phyloP scores from a whole-genome alignment of 2,888 invertebrate genomes.

The Luffia ferchaultella region DNA sequence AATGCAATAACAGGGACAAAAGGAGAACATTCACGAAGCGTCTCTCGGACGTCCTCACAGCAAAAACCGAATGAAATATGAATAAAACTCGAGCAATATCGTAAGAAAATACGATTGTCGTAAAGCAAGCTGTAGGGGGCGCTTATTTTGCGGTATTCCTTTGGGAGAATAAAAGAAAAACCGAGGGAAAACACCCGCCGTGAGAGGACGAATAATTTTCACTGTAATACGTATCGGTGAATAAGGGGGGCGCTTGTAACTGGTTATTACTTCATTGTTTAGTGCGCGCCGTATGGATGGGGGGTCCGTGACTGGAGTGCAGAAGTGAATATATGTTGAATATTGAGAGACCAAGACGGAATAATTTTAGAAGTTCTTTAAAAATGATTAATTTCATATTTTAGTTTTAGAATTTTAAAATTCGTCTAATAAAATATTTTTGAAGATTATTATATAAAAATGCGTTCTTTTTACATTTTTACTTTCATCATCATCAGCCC shows the following conservation, averaged over 20 bases:
- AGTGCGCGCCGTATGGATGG: background rate
- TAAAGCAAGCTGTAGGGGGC: conserved; percentile 11
- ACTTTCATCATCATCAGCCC: no score
- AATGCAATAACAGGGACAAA: background rate
- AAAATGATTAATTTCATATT: no score
- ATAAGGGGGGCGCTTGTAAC: background rate
- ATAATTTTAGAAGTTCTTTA: no score
- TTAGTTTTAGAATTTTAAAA: no score
- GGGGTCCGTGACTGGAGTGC: background rate
- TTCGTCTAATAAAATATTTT: no score
- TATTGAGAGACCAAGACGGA: no score
- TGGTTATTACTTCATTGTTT: background rate
- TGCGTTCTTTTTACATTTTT: no score
- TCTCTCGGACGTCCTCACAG: background rate
- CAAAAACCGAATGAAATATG: conserved; percentile 11
- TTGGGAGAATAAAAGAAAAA: background rate
- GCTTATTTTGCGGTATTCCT: background rate
- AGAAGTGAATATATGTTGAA: no score
- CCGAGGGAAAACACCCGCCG: background rate
- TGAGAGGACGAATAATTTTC: background rate
- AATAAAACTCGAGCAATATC: conserved; percentile 17
- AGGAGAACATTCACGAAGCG: background rate
- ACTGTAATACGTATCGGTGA: background rate
- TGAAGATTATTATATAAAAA: no score
- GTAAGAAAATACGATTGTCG: conserved; percentile 15